A percentile compares a stretch with the other conserved stretches of the same genome.
Conservation (phyloP, 2,888 invertebrate species). For the Camponotus fellah region DNA sequence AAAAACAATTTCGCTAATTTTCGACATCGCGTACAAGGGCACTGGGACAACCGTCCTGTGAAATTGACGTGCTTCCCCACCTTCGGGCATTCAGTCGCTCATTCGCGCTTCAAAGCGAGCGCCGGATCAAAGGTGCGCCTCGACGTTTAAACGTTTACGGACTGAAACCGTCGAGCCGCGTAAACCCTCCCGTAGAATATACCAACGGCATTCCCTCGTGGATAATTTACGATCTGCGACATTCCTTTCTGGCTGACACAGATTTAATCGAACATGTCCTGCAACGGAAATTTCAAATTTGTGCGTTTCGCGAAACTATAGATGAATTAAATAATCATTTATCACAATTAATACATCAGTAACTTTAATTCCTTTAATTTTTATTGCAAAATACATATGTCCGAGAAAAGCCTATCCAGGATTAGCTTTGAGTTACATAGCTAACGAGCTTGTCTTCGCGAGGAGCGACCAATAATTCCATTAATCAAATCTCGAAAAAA, state of each 20-base stretch:
- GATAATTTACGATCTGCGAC: constrained; percentile 40
- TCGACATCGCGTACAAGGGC: constrained; percentile 76
- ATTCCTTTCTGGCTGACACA: constrained; percentile 3
- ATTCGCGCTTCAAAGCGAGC: constrained; percentile 67
- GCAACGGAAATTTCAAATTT: background rate
- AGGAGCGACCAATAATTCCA: constrained; percentile 56
- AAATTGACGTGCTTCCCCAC: constrained; percentile 69
- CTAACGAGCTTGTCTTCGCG: constrained; percentile 60
- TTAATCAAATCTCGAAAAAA: constrained; percentile 65
- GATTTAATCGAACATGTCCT: background rate
- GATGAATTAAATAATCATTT: background rate
- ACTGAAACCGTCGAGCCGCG: constrained; percentile 59
- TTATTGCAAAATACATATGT: background rate
- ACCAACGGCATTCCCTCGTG: constrained; percentile 31
- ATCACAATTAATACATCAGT: background rate
- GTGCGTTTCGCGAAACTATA: background rate
- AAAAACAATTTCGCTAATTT: constrained; percentile 80
- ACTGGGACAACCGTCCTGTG: constrained; percentile 75
- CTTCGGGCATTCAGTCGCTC: constrained; percentile 66
- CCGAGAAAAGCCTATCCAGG: background rate
- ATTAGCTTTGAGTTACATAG: constrained; percentile 46
- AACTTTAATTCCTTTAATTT: background rate
- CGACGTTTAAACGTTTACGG: constrained; percentile 63
- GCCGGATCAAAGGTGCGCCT: constrained; percentile 69
- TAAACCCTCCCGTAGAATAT: constrained; percentile 44